A percentile compares a stretch with the other conserved stretches of the same genome.
These are phyloP conservation scores for Sigmodon hispidus DNA, from an alignment of 2,113 vertebrate species.

Conservation along the genomic window DNA sequence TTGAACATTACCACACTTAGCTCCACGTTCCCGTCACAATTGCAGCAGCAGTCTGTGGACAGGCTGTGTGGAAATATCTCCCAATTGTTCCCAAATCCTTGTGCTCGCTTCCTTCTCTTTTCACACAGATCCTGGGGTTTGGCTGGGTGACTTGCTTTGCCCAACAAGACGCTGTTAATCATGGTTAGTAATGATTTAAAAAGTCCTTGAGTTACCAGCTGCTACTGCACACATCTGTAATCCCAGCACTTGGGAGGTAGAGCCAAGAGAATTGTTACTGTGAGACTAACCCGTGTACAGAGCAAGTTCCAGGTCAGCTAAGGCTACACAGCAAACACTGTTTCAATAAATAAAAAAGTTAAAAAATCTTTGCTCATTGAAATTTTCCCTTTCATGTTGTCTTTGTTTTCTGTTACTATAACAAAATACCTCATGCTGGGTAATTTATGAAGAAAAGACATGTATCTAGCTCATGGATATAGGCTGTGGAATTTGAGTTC, in stretches of 20 bases:
- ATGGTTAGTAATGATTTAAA: background rate
- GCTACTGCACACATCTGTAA: background rate
- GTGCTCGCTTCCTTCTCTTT: background rate
- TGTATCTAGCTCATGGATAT: background rate
- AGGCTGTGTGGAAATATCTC: background rate
- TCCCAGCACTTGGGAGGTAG: background rate
- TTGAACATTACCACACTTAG: background rate
- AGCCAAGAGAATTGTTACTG: background rate
- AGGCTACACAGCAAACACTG: background rate
- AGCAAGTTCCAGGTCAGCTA: background rate
- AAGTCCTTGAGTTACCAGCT: background rate
- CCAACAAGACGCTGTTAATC: background rate
- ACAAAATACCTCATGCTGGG: background rate
- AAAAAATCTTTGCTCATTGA: background rate
- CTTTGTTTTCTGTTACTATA: constrained; percentile 37
- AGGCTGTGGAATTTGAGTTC: background rate
- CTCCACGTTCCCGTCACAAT: background rate
- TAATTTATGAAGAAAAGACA: constrained; percentile 19
- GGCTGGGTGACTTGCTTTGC: background rate
- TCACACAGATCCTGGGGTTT: background rate
- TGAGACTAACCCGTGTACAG: background rate
- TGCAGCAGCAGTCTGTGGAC: background rate
- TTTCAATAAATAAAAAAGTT: background rate
- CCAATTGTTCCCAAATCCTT: background rate
- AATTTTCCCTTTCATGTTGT: background rate